These are phyloP conservation scores for Euwallacea similis DNA, from an alignment of 1,140 invertebrate species.

Conservation along the genomic window DNA sequence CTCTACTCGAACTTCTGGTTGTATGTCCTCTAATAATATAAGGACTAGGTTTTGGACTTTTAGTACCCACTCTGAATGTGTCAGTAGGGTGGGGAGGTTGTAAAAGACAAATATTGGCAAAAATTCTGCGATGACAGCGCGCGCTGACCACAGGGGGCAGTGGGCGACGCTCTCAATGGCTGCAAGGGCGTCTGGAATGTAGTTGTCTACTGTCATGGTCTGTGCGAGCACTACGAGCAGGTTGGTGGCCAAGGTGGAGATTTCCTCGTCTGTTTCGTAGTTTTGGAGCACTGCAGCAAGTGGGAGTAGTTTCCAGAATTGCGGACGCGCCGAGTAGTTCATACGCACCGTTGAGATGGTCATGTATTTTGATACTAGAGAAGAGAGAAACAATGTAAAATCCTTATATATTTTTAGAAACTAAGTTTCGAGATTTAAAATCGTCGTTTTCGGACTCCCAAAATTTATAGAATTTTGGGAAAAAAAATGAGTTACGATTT, in stretches of 20 bases:
- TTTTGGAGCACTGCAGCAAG: constrained; percentile 75
- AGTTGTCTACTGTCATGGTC: constrained; percentile 56
- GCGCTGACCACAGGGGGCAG: constrained; percentile 75
- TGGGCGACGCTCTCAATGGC: constrained; percentile 57
- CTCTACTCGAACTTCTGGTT: constrained; percentile 77
- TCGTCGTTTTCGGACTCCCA: neutral
- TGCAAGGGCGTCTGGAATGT: constrained; percentile 59
- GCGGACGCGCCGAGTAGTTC: constrained; percentile 56
- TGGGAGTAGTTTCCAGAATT: constrained; percentile 66
- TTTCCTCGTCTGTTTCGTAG: constrained; percentile 79
- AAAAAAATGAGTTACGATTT: no score
- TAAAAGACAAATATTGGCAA: constrained; percentile 82
- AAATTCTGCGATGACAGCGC: constrained; percentile 71
- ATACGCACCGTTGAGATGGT: constrained; percentile 56
- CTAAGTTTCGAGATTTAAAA: neutral
- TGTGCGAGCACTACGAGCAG: constrained; percentile 69
- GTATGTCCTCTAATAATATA: constrained; percentile 66
- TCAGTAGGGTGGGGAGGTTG: constrained; percentile 76
- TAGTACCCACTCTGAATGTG: constrained; percentile 59
- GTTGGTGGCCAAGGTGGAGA: constrained; percentile 67
- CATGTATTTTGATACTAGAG: constrained; percentile 64
- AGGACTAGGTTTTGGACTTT: constrained; percentile 65
- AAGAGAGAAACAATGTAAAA: constrained; percentile 16
- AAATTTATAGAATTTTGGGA: no score
- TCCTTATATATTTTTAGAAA: neutral